Evolutionary conservation across 2,888 invertebrate species (phyloP), one percentile per base, ranked within the genome.

Genomic region (Taenaris catops): DNA sequence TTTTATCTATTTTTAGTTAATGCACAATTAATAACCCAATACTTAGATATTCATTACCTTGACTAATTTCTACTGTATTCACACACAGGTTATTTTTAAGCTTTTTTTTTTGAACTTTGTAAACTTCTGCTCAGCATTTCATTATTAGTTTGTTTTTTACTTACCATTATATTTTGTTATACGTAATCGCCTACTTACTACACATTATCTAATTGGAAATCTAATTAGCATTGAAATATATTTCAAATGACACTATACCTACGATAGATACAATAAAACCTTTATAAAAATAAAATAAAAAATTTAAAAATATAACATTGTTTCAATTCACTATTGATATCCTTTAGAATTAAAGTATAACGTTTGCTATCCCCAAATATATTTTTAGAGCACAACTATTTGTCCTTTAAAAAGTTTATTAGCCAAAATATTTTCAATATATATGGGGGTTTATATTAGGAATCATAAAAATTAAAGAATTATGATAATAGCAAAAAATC

Each of bases 121-220:
- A 49, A 50, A 48, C 41, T 45, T 44, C 25, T 46, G 45, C 39
- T 42, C 50, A 51, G 44, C 38, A 36, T 41, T 44, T 51, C 38
- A 41, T 52, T 54, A 37, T 59, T 62, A 58, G n/a, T n/a, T n/a
- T n/a, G n/a, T 48, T 51, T 51, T 58, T 58, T 56, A 57, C 50
- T 62, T 68, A 65, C 54, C 49, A 65, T 66, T 70, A 42, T 69
- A 42, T 63, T 71, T 71, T 65, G 63, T 70, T 66, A 61, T 64
- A 72, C 63, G 68, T 78, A 75, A 75, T 73, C 64, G 74, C 84
- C 83, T 81, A 72, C n/a, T n/a, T n/a, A n/a, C 84, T 84, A 84
- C 86, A 86, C 86, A 84, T 83, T 75, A 74, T 72, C 63, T 63
- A 67, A 67, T 70, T 62, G 60, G 56, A 72, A 72, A 72, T 70